These are phyloP conservation scores for Thaleichthys pacificus DNA, from an alignment of 2,797 vertebrate species.

Conservation along the genomic window DNA sequence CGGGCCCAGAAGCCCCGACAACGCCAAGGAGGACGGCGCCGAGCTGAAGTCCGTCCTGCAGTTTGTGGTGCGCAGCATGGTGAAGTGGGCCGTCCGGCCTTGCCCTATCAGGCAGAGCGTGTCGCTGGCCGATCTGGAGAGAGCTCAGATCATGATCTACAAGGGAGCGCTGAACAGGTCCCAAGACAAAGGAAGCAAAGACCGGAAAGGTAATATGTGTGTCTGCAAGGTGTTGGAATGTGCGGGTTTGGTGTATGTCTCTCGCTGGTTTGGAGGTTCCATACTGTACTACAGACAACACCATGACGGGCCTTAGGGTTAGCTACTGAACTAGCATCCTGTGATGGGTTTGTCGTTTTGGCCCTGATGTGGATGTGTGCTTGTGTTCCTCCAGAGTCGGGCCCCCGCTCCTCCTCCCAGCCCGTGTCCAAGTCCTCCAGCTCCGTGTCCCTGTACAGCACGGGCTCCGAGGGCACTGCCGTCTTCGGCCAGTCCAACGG, in stretches of 20 bases:
- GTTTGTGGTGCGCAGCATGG: conserved; percentile 82
- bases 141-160: conserved; percentile 82
- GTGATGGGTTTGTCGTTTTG: not conserved
- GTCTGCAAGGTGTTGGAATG: too few relatives aligned
- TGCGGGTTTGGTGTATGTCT: not conserved
- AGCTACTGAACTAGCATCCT: too few relatives aligned
- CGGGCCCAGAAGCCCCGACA: conserved; percentile 50
- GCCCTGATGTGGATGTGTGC: too few relatives aligned
- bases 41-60: conserved; percentile 78
- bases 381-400: conserved; percentile 55
- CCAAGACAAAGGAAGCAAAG: conserved; percentile 63
- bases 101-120: conserved; percentile 80
- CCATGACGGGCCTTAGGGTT: too few relatives aligned
- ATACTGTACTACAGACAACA: too few relatives aligned
- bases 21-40: conserved; percentile 64
- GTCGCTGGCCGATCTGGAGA: conserved; percentile 76
- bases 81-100: conserved; percentile 80
- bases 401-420: conserved; percentile 64
- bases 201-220: conserved; percentile 69
- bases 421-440: conserved; percentile 81
- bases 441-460: conserved; percentile 79
- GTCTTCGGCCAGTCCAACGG: conserved; percentile 78
- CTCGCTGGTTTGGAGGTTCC: not conserved
- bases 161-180: conserved; percentile 72
- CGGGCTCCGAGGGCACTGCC: conserved; percentile 76